Evolutionary conservation across 1,140 invertebrate species (phyloP).

Genomic region (Phymastichus coffea): DNA sequence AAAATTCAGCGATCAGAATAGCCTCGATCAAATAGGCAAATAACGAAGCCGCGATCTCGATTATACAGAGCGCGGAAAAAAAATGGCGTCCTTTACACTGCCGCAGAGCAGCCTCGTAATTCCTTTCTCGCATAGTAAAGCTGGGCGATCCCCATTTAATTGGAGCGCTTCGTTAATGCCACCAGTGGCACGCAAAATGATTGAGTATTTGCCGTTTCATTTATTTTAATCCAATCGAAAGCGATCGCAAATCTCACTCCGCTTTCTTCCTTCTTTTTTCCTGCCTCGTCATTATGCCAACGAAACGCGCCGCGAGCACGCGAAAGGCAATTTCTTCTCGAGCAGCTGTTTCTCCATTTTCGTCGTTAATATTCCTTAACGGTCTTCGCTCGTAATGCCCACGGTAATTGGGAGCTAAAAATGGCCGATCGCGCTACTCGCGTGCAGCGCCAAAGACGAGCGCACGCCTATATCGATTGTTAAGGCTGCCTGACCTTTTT

Average conservation of each 20-base stretch:
- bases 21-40: too few species aligned
- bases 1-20: too few species aligned
- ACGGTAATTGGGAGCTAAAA: constrained; percentile 1
- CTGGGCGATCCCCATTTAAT: constrained; percentile 22
- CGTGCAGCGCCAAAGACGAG: neutral
- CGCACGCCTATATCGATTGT: neutral
- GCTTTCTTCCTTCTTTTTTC: neutral
- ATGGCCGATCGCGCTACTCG: neutral
- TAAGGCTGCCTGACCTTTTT: neutral
- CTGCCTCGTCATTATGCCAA: constrained; percentile 1
- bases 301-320: neutral
- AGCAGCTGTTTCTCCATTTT: neutral
- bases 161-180: constrained; percentile 26
- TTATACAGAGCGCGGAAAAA: too few species aligned
- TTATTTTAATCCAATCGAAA: constrained; percentile 28
- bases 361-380: constrained; percentile 6
- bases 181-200: constrained; percentile 14
- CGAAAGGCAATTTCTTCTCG: constrained; percentile 3
- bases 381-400: too few species aligned
- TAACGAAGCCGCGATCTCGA: too few species aligned
- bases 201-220: constrained; percentile 27
- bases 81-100: too few species aligned
- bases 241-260: neutral
- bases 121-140: too few species aligned
- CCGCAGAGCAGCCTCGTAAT: too few species aligned